A percentile compares a stretch with the other conserved stretches of the same genome.
phyloP scores from a whole-genome alignment of 2,888 invertebrate species.

The Habrosyne pyritoides region DNA sequence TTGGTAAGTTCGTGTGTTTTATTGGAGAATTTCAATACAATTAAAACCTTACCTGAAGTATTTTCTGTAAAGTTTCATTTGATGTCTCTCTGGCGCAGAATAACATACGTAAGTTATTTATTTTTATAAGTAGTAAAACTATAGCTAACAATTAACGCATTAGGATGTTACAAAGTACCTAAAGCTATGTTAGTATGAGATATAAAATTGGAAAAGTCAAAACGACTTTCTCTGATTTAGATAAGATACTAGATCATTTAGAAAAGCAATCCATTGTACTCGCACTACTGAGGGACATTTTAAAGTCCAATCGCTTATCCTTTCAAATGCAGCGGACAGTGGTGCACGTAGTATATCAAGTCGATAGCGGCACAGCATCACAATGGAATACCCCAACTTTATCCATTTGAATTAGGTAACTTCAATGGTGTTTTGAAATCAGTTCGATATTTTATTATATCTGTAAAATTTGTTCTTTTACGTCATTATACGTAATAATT shows the following conservation, averaged over 20 bases:
- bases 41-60: too few relatives aligned
- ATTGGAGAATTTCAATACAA: conserved; percentile 12
- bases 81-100: too few relatives aligned
- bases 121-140: too few relatives aligned
- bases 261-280: conserved; percentile 41
- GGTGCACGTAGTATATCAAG: conserved; percentile 59
- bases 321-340: conserved; percentile 69
- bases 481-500: too few relatives aligned
- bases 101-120: too few relatives aligned
- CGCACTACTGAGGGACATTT: conserved; percentile 57
- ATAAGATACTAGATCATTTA: conserved; percentile 21
- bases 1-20: conserved; percentile 24
- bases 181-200: neutral
- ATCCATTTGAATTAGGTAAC: too few relatives aligned
- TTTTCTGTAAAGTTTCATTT: too few relatives aligned
- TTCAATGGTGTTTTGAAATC: neutral
- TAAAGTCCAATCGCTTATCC: conserved; percentile 64
- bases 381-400: conserved; percentile 33
- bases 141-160: too few relatives aligned
- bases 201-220: neutral
- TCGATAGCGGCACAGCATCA: conserved; percentile 47
- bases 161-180: too few relatives aligned
- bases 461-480: too few relatives aligned
- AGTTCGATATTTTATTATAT: neutral
- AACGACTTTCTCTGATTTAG: conserved; percentile 4